Percentiles rank a stretch among this genome's conserved stretches.
phyloP scores from a whole-genome alignment of 2,888 invertebrate genomes.

The Oasisia sp. region DNA sequence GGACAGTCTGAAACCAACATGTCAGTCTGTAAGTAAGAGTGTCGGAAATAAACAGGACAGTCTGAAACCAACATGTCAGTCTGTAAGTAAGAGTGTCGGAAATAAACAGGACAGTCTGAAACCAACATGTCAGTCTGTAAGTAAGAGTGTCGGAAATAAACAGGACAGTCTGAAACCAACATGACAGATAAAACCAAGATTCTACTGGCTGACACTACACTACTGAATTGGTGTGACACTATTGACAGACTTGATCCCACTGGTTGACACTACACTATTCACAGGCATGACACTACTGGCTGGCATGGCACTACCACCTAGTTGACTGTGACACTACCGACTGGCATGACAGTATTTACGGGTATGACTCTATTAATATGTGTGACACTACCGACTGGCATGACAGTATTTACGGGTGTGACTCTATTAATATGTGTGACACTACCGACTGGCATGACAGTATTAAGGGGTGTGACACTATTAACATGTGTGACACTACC shows the following conservation, averaged over 20 bases:
- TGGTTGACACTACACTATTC: neutral
- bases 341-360: neutral
- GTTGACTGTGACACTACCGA: too few species aligned
- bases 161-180: neutral
- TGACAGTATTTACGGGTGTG: neutral
- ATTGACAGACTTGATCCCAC: too few species aligned
- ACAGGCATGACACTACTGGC: neutral
- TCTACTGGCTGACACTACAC: too few species aligned
- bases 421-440: neutral
- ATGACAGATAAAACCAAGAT: neutral
- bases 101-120: neutral
- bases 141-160: constrained; percentile 69
- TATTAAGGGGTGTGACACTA: neutral
- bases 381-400: neutral
- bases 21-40: neutral
- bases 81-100: too few species aligned
- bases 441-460: neutral
- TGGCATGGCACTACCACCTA: neutral
- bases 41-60: constrained; percentile 68
- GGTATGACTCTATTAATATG: neutral
- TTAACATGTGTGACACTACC: neutral
- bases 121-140: neutral
- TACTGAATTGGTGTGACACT: too few species aligned
- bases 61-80: neutral
- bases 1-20: neutral